Evolutionary conservation across 2,797 vertebrate species (phyloP).

Genomic region (Pelodytes ibericus): DNA sequence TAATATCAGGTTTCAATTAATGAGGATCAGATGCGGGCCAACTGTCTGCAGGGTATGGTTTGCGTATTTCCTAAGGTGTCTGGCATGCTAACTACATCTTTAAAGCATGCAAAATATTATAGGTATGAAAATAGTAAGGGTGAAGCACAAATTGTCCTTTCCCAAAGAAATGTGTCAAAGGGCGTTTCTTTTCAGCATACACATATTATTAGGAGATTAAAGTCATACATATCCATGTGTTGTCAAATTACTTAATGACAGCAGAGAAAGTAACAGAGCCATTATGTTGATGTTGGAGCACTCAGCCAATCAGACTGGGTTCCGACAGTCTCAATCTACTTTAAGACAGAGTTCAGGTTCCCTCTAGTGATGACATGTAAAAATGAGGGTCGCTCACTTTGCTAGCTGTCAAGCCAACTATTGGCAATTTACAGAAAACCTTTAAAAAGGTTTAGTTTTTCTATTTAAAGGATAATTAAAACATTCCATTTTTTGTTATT

Average conservation of each 20-base stretch:
- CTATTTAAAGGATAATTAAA: no score
- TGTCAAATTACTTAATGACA: neutral
- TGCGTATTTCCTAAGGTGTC: neutral
- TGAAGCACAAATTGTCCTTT: neutral
- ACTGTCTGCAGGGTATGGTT: slow-evolving; percentile 25
- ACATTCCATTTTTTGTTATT: no score
- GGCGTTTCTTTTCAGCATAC: neutral
- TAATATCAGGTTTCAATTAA: neutral
- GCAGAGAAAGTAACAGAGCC: no score
- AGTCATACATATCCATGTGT: neutral
- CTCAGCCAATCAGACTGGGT: no score
- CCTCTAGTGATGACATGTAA: no score
- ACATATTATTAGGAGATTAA: neutral
- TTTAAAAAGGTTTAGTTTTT: no score
- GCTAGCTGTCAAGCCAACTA: no score
- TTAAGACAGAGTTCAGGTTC: no score
- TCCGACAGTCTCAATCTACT: no score
- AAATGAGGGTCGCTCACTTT: no score
- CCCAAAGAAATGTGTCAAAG: slow-evolving; percentile 10
- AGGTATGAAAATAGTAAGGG: slow-evolving; percentile 31
- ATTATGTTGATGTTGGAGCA: no score
- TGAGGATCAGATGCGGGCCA: neutral
- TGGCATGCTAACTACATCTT: slow-evolving; percentile 24
- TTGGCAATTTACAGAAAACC: no score
- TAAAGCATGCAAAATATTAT: slow-evolving; percentile 30